These are phyloP conservation scores for Neodontobutis hainanensis DNA, from an alignment of 2,113 vertebrate genomes.

Conservation along the genomic window DNA sequence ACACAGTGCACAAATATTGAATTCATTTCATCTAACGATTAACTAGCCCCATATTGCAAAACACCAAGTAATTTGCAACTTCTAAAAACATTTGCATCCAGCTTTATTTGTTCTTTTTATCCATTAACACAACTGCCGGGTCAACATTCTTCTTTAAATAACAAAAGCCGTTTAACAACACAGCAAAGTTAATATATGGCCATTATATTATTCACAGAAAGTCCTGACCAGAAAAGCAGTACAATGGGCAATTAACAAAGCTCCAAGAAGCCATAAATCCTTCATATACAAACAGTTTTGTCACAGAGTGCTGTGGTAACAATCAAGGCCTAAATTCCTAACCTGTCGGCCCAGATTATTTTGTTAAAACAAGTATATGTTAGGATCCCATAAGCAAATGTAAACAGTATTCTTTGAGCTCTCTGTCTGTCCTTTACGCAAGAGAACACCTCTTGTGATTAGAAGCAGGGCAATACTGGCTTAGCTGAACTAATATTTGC, in stretches of 20 bases:
- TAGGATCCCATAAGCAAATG: constrained; percentile 53
- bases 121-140: constrained; percentile 32
- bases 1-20: constrained; percentile 3
- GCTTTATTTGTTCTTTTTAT: constrained; percentile 1
- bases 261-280: constrained; percentile 69
- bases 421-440: constrained; percentile 63
- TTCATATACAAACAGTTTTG: constrained; percentile 68
- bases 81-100: constrained; percentile 26
- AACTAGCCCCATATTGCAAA: background rate
- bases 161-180: constrained; percentile 51
- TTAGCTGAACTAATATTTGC: constrained; percentile 79
- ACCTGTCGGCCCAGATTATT: constrained; percentile 60
- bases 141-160: constrained; percentile 61
- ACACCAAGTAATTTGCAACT: constrained; percentile 13
- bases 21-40: background rate
- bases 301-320: constrained; percentile 45
- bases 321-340: constrained; percentile 70
- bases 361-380: constrained; percentile 55
- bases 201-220: constrained; percentile 67
- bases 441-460: constrained; percentile 66
- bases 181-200: constrained; percentile 48
- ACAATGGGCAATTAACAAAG: constrained; percentile 75
- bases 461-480: constrained; percentile 52
- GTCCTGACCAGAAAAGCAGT: constrained; percentile 48
- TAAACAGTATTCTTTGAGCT: constrained; percentile 67